Base-by-base conservation (phyloP, 2,888 invertebrate species). In the Nematopogon swammerdamellus region DNA sequence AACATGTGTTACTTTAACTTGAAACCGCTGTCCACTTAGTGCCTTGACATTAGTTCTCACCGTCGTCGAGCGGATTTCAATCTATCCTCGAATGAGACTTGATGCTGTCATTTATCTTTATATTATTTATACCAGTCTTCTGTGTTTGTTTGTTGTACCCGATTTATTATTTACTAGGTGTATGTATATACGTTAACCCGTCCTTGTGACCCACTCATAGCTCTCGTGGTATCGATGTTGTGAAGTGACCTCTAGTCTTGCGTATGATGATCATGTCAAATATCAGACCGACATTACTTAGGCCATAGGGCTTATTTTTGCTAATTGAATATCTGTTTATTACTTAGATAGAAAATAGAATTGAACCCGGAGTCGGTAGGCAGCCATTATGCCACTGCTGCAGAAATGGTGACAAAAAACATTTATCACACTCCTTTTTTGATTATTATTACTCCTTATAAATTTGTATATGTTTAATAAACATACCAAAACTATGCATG, bases 211-310 rank as follows among this genome's bases (percentile, higher is more conserved):
- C 36, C 8, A 36, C 36, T 36, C 36, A 25, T 36, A 36, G 36
- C 36, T 14, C 36, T 36, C 36, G 36, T 65, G 65, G 71, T 70
- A 72, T 77, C 71, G 76, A 67, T 77, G 77, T 79, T 76, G 77
- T 79, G 67, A 63, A 67, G 67, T 55, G 44, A 36, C 36, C 14
- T 36, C 4, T 36, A 36, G 36, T 36, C n/a, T 6, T 36, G 36
- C 3, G 36, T 36, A 14, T 36, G 8, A 14, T 36, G 11, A 36
- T 36, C 14, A 14, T 36, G 11, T 14, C 11, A 25, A 25, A 36
- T 14, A 36, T 3, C 4, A 36, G 3, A 36, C 14, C 8, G 11
- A 36, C 8, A 25, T 36, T 36, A 36, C 25, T 14, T 36, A 36
- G 36, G 36, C 36, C 36, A 36, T 14, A 36, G 36, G 36, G 36